Conservation (phyloP, 2,113 vertebrate genomes). For the Lagenorhynchus albirostris region DNA sequence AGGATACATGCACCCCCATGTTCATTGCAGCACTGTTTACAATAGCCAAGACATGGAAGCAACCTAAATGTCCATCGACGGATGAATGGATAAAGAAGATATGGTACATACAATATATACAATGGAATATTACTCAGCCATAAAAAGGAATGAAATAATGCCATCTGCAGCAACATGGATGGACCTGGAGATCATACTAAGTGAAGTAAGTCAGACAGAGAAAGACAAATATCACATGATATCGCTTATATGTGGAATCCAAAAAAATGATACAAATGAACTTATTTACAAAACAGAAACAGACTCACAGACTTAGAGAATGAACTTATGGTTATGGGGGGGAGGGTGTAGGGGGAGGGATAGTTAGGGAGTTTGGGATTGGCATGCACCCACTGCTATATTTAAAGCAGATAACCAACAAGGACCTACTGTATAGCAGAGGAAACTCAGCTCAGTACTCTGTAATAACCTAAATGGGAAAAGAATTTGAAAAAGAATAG, state of each 20-base stretch:
- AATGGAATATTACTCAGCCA: not conserved
- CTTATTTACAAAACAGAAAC: not conserved
- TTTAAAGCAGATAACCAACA: not conserved
- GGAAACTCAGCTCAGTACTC: not conserved
- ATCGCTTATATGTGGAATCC: not conserved
- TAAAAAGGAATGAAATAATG: not conserved
- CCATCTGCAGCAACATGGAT: not conserved
- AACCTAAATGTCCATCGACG: not conserved
- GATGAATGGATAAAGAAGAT: not conserved
- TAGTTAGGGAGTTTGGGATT: not conserved
- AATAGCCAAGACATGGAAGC: not conserved
- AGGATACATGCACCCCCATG: not conserved
- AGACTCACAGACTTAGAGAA: not conserved
- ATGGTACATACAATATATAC: not conserved
- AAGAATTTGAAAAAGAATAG: not conserved
- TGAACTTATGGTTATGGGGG: not conserved
- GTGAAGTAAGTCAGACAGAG: not conserved
- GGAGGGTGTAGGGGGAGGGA: not conserved
- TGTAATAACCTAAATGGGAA: not conserved
- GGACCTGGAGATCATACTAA: not conserved
- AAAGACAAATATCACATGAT: not conserved
- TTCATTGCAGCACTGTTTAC: not conserved
- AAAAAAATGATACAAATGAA: not conserved
- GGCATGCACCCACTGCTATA: not conserved
- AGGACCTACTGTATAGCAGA: not conserved